phyloP scores from a whole-genome alignment of 1,140 invertebrate genomes.

The Bilobella aurantiaca region DNA sequence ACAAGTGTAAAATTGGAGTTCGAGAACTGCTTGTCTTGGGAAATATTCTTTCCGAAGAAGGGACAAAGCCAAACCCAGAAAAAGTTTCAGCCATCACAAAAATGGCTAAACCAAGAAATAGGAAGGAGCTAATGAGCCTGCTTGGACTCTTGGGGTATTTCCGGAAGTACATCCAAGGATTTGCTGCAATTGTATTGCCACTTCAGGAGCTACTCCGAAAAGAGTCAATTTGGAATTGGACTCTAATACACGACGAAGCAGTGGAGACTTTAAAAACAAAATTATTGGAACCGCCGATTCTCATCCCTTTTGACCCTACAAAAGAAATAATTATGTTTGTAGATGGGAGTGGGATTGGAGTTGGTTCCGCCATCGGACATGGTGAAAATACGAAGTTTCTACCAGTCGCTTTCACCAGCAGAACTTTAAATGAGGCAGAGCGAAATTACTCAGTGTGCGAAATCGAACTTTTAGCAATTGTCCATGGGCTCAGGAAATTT shows the following conservation, averaged over 20 bases:
- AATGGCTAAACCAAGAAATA: not conserved
- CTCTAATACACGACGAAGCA: not conserved
- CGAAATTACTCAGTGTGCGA: slow-evolving; percentile 39
- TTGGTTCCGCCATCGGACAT: not conserved
- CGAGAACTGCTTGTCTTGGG: slow-evolving; percentile 18
- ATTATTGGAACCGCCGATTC: not conserved
- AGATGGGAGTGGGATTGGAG: not conserved
- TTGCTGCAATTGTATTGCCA: not conserved
- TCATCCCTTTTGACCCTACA: not conserved
- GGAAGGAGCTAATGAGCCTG: not conserved
- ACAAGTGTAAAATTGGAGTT: slow-evolving; percentile 10
- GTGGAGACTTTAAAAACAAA: not conserved
- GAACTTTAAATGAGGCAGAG: slow-evolving; percentile 37
- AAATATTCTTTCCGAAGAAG: slow-evolving; percentile 3
- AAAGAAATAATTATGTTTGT: not conserved
- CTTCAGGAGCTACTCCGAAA: slow-evolving; percentile 5
- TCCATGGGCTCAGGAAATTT: slow-evolving; percentile 40
- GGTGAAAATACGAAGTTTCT: not conserved
- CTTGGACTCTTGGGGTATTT: slow-evolving; percentile 3
- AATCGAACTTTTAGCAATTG: slow-evolving; percentile 41
- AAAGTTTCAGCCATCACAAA: slow-evolving; percentile 11
- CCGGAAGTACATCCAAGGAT: not conserved
- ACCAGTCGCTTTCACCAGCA: slow-evolving; percentile 41
- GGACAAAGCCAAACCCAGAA: slow-evolving; percentile 3
- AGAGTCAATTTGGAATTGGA: not conserved